Conservation (phyloP, 2,113 vertebrate species). For the Setophaga kirtlandii region DNA sequence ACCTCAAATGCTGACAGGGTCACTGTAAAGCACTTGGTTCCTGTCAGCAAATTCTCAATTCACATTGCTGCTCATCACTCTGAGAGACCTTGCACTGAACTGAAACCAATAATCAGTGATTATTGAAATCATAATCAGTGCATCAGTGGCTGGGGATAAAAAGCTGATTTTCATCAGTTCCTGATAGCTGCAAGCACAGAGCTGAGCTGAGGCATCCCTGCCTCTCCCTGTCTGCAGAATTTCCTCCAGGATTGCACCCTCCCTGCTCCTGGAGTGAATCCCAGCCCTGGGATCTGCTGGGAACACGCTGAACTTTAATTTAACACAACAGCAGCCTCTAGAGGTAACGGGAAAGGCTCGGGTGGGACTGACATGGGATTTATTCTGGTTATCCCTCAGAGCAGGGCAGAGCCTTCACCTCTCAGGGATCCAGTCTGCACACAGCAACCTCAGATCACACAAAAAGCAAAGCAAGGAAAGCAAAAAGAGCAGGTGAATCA, state of each 20-base stretch:
- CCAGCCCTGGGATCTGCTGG: fast-evolving
- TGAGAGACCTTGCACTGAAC: not conserved
- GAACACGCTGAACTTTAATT: constrained; percentile 8
- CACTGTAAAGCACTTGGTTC: not conserved
- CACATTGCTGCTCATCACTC: not conserved
- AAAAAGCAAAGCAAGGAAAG: not conserved
- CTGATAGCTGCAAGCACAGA: not conserved
- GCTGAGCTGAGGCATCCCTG: not conserved
- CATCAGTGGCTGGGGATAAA: not conserved
- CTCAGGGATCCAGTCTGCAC: fast-evolving
- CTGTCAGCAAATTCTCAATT: not conserved
- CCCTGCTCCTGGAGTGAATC: not conserved
- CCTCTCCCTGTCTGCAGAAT: not conserved
- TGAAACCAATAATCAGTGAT: not conserved
- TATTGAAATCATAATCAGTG: too few species aligned
- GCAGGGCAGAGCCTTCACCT: not conserved
- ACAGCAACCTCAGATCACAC: not conserved
- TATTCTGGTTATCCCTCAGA: fast-evolving
- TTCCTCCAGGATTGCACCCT: not conserved
- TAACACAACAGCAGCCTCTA: constrained; percentile 73
- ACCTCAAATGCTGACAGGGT: not conserved
- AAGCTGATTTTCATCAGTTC: not conserved
- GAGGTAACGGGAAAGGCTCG: not conserved
- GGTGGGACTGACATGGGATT: fast-evolving
- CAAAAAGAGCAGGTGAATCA: not conserved